Base-by-base conservation (phyloP, 1,140 invertebrate genomes). In the Hyposmocoma kahamanoa region DNA sequence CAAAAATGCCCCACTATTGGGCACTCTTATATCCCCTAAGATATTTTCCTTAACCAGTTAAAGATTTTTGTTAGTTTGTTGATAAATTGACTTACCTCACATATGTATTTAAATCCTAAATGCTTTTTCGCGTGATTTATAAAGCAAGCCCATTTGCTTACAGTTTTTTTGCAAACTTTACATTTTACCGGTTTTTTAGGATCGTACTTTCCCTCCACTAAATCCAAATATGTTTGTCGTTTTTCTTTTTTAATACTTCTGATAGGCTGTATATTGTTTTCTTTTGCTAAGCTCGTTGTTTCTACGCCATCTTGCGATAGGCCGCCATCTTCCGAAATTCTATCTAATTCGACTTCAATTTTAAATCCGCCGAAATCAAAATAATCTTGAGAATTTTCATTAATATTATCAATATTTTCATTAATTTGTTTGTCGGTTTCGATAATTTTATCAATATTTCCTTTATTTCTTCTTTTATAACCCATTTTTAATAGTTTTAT, bases 51-150 rank as follows among this genome's bases (percentile, higher is more conserved):
- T n/a, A n/a, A n/a, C n/a, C n/a, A n/a, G n/a, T n/a, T n/a, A n/a
- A n/a, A n/a, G n/a, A n/a, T n/a, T n/a, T n/a, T n/a, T n/a, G n/a
- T n/a, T n/a, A n/a, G n/a, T n/a, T n/a, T n/a, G n/a, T n/a, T n/a
- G n/a, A n/a, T n/a, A n/a, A n/a, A n/a, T n/a, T n/a, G n/a, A 47
- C 28, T 53, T 53, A 64, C 64, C 46, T 67, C 61, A 43, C 65
- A 67, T 0, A 64, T 22, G 32, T 52, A 52, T 42, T 59, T 52
- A 22, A 56, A 56, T 8, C 53, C 50, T 17, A 60, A 42, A 53
- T 60, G 53, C 17, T 46, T 22, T 24, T 56, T 56, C 13, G 46
- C 45, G 20, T 61, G 54, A 24, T 34, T 50, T 5, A 49, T 22
- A 17, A 61, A 61, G 9, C 49, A 53, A 1, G 38, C 3, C 54